Base-by-base conservation (phyloP, 1,140 invertebrate genomes). In the Hyphantria cunea region DNA sequence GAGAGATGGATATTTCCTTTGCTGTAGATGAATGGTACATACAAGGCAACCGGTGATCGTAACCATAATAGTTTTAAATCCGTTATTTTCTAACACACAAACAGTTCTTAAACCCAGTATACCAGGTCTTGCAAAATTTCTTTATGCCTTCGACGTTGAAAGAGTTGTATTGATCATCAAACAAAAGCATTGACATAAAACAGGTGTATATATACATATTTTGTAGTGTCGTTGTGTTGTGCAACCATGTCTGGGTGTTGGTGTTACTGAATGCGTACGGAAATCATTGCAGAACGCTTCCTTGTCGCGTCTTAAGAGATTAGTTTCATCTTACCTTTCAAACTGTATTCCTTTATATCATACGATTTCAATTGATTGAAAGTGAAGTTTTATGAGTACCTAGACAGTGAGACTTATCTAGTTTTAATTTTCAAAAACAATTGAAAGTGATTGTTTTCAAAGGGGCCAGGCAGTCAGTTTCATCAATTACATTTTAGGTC, bases 401-500 rank as follows among this genome's bases (percentile, higher is more conserved):
- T n/a, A n/a, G n/a, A n/a, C n/a, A n/a, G n/a, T n/a, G n/a, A n/a
- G n/a, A n/a, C n/a, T n/a, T n/a, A n/a, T n/a, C 17, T 25, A 25
- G 5, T 25, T 25, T 25, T 25, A 1, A 25, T 25, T 25, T 25
- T 25, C 17, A 25, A 25, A 25, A 25, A 25, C 17, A 25, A 25
- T 25, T 25, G 1, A 25, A 25, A 10, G n/a, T 10, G 9, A 25
- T 59, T 48, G 33, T 37, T 10, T 32, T n/a, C 25, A n/a, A n/a
- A 49, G 25, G 13, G 44, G 39, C 15, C 14, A 34, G 12, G 53
- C 41, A 66, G 55, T 17, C 13, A 39, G 37, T 88, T 87, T 80
- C 84, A 89, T 89, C 84, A 78, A 84, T 80, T 81, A 78, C 54
- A 78, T 88, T 86, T 89, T 88, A 82, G 86, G 86, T 88, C 88